Evolutionary conservation across 1,140 invertebrate genomes (phyloP).

Genomic region (Lordiphosa clarofinis): DNA sequence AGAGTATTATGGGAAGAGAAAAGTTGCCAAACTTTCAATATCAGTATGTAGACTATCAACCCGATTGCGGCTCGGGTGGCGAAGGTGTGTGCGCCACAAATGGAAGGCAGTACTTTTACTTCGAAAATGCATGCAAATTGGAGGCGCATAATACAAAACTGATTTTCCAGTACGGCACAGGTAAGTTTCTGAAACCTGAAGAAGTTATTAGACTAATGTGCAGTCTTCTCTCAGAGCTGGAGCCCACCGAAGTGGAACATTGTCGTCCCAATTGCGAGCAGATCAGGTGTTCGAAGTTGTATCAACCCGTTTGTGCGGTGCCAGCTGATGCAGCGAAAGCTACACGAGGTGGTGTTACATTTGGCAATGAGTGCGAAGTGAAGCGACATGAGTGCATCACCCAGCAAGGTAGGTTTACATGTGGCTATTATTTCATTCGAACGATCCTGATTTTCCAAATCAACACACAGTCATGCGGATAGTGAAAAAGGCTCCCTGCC

Average conservation of each 20-base stretch:
- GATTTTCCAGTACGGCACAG: slow-evolving; percentile 53
- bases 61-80: slow-evolving; percentile 39
- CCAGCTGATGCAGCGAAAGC: slow-evolving; percentile 2
- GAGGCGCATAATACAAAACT: slow-evolving; percentile 57
- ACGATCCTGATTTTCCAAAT: neutral
- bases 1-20: too few species aligned
- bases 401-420: slow-evolving; percentile 31
- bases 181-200: slow-evolving; percentile 16
- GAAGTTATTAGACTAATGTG: neutral
- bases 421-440: neutral
- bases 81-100: slow-evolving; percentile 58
- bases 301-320: slow-evolving; percentile 43
- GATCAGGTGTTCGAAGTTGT: slow-evolving; percentile 29
- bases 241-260: slow-evolving; percentile 47
- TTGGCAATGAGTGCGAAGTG: slow-evolving; percentile 50
- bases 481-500: slow-evolving; percentile 27
- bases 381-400: slow-evolving; percentile 32
- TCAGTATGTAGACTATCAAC: slow-evolving; percentile 59
- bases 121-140: slow-evolving; percentile 53
- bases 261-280: slow-evolving; percentile 38
- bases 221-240: slow-evolving; percentile 27
- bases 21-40: too few species aligned
- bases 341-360: slow-evolving; percentile 28
- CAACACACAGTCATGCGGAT: slow-evolving; percentile 5
- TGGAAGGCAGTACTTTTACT: slow-evolving; percentile 37